Conservation (phyloP, 2,113 vertebrate genomes). For the Daphoenositta chrysoptera region DNA sequence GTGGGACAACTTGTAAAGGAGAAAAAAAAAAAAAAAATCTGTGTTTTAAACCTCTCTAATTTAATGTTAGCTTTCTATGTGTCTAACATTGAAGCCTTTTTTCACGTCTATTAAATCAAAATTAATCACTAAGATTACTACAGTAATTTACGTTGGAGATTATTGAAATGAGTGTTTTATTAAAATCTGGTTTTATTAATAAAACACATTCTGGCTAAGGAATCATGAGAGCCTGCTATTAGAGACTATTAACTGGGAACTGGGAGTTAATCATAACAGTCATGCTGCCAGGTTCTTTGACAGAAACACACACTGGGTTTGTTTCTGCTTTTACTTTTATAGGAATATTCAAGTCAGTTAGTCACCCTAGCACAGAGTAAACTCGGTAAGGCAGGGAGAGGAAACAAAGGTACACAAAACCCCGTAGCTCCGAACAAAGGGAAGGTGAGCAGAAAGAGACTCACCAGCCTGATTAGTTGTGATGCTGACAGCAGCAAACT, state of each 20-base stretch:
- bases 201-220: slow-evolving; percentile 44
- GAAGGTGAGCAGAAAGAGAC: background rate
- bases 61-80: slow-evolving; percentile 30
- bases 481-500: slow-evolving; percentile 92
- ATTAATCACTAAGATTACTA: slow-evolving; percentile 52
- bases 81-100: slow-evolving; percentile 52
- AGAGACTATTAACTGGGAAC: slow-evolving; percentile 32
- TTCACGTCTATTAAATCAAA: slow-evolving; percentile 59
- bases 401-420: background rate
- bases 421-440: background rate
- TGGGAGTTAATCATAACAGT: slow-evolving; percentile 54
- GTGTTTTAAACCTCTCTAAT: slow-evolving; percentile 24
- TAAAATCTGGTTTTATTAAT: slow-evolving; percentile 66
- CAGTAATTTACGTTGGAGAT: slow-evolving; percentile 50
- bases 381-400: background rate
- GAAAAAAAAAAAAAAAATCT: background rate
- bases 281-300: slow-evolving; percentile 35
- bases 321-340: background rate
- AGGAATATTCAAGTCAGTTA: background rate
- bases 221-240: slow-evolving; percentile 27
- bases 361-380: background rate
- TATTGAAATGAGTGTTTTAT: slow-evolving; percentile 50
- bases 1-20: background rate
- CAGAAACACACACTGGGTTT: background rate
- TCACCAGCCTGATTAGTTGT: slow-evolving; percentile 98